A percentile compares a stretch with the other conserved stretches of the same genome.
These are phyloP conservation scores for Ariopsis seemanni DNA, from an alignment of 2,113 vertebrate species.

Conservation along the genomic window DNA sequence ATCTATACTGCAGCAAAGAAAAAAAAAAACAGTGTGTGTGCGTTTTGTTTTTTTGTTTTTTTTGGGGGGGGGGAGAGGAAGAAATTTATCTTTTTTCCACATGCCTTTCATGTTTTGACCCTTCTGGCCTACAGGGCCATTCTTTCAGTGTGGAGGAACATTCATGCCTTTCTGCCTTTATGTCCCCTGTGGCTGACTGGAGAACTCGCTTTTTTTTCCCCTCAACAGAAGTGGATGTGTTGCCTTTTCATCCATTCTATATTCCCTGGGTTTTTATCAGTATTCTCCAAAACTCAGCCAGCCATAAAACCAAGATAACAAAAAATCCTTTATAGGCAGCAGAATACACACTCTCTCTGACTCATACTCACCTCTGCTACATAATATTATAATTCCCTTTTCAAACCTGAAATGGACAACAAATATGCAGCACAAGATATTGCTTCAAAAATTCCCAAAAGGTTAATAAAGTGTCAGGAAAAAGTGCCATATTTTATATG, in stretches of 20 bases:
- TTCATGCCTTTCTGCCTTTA: conserved; percentile 67
- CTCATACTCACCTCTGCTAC: conserved; percentile 29
- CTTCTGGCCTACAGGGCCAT: conserved; percentile 57
- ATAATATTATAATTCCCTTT: conserved; percentile 1
- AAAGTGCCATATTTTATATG: background rate
- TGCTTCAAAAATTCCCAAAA: conserved; percentile 3
- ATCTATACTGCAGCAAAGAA: background rate
- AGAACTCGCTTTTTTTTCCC: conserved; percentile 30
- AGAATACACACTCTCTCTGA: background rate
- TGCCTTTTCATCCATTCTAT: conserved; percentile 58
- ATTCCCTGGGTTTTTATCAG: conserved; percentile 58
- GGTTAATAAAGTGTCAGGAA: conserved; percentile 24
- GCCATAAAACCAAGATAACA: conserved; percentile 26
- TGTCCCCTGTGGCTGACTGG: conserved; percentile 65
- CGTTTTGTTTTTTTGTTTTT: background rate
- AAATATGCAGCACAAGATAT: background rate
- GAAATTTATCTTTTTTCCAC: conserved; percentile 24
- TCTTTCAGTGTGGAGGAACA: conserved; percentile 61
- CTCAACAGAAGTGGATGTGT: conserved; percentile 30
- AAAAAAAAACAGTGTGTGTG: background rate
- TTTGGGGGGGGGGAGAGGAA: conserved; percentile 16
- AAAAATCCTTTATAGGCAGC: conserved; percentile 14
- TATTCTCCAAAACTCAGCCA: conserved; percentile 30
- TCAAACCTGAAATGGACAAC: background rate
- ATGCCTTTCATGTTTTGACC: conserved; percentile 47